Conservation (phyloP, 2,888 invertebrate genomes). For the Lydus trimaculatus region DNA sequence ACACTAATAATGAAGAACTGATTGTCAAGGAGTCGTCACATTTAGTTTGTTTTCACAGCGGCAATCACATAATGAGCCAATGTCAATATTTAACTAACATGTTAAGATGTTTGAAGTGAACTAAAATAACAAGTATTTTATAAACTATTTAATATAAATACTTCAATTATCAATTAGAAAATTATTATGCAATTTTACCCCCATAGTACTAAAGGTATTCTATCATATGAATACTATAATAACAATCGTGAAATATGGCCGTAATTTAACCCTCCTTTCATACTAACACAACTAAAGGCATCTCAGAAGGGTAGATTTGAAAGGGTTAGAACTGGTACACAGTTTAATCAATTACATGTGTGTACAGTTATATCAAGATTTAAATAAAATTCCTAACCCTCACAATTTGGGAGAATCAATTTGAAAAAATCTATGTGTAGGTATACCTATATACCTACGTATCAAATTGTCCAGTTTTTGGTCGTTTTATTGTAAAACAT, state of each 20-base stretch:
- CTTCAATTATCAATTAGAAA: conserved; percentile 18
- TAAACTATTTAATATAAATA: conserved; percentile 27
- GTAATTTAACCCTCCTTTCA: conserved; percentile 52
- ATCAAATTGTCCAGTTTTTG: not conserved
- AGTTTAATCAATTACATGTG: conserved; percentile 51
- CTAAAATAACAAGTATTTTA: conserved; percentile 30
- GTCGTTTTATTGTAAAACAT: conserved; percentile 41
- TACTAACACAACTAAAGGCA: conserved; percentile 47
- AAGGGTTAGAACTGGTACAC: conserved; percentile 45
- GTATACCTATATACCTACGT: too few relatives aligned
- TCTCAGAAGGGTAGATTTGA: conserved; percentile 42
- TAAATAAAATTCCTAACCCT: conserved; percentile 45
- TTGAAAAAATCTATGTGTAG: not conserved
- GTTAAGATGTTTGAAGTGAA: conserved; percentile 37
- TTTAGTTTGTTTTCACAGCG: conserved; percentile 34
- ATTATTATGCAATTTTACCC: not conserved
- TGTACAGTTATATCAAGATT: conserved; percentile 52
- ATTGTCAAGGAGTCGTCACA: conserved; percentile 16
- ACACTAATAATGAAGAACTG: conserved; percentile 19
- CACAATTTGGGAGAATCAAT: conserved; percentile 34
- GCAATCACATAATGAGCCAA: conserved; percentile 39
- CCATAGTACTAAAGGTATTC: conserved; percentile 17
- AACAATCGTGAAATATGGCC: conserved; percentile 55
- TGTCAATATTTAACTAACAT: conserved; percentile 40
- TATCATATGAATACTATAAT: conserved; percentile 37